Percentiles rank a stretch among this genome's conserved stretches.
These are phyloP conservation scores for Salvelinus sp. DNA, from an alignment of 2,113 vertebrate genomes.

Conservation along the genomic window DNA sequence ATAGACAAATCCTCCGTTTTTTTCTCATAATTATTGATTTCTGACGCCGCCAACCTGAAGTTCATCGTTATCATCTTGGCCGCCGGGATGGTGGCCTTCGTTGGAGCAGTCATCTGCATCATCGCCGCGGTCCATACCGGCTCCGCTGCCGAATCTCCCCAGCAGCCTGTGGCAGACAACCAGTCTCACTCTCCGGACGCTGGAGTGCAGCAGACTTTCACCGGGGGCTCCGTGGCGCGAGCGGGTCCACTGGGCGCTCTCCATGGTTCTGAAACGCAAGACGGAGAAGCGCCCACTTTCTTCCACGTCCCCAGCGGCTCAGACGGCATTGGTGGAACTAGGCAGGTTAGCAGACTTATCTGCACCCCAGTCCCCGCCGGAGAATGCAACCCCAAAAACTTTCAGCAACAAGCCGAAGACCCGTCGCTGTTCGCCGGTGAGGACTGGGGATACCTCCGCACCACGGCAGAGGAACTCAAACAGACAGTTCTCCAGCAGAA, in stretches of 20 bases:
- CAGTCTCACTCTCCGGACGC: slow-evolving; percentile 74
- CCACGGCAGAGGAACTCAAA: slow-evolving; percentile 86
- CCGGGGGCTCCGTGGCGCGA: slow-evolving; percentile 62
- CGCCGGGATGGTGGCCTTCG: slow-evolving; percentile 98
- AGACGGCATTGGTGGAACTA: slow-evolving; percentile 65
- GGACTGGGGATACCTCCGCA: slow-evolving; percentile 85
- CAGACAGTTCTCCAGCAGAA: slow-evolving; percentile 91
- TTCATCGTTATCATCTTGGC: slow-evolving; percentile 93
- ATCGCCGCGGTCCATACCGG: slow-evolving; percentile 93
- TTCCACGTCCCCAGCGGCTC: slow-evolving; percentile 48
- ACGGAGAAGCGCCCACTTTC: slow-evolving; percentile 64
- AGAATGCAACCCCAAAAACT: slow-evolving; percentile 79
- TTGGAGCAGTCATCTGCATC: slow-evolving; percentile 96
- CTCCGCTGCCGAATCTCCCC: slow-evolving; percentile 73
- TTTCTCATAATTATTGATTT: slow-evolving; percentile 53
- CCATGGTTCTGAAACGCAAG: slow-evolving; percentile 78
- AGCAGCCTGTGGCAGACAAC: slow-evolving; percentile 74
- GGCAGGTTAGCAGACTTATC: slow-evolving; percentile 82
- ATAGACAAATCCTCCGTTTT: slow-evolving; percentile 1
- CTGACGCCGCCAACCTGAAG: slow-evolving; percentile 90
- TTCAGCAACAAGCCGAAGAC: slow-evolving; percentile 74
- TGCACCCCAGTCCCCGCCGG: slow-evolving; percentile 87
- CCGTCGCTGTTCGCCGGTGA: slow-evolving; percentile 70
- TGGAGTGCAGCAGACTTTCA: slow-evolving; percentile 47
- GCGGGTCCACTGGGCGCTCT: slow-evolving; percentile 78